Evolutionary conservation across 2,888 invertebrate species (phyloP), one percentile per base, ranked within the genome.

Genomic region (Argynnis bischoffii): DNA sequence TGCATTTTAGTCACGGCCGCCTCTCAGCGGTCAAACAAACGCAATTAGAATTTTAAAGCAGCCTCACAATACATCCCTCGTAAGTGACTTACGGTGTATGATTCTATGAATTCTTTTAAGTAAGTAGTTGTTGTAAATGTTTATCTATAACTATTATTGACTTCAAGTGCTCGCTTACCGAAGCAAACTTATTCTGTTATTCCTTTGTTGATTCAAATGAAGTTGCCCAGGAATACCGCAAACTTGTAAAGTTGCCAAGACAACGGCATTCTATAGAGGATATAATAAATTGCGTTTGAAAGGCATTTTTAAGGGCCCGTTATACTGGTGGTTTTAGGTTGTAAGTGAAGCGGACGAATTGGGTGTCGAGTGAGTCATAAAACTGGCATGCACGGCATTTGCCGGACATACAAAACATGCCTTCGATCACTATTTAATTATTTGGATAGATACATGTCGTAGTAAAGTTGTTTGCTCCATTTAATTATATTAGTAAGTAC

Each of bases 321-420:
- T 82, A 80, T 80, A 78, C 79, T 77, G 78, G 69, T 72, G 70
- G 77, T 79, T 76, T 79, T 65, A 56, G 69, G 73, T 69, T 66
- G 67, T 61, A 53, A 53, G 35, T 65, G 57, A 64, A 66, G 64
- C 66, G 69, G 57, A 67, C 67, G 79, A 78, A 76, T 79, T 80
- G 78, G 79, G 79, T 74, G 77, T 74, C 68, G 73, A 75, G 77
- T 92, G 92, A 92, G 80, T 92, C 92, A 92, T 78, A 70, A 72
- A 69, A 67, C 79, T 69, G 86, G 84, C 78, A 75, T 80, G 85
- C 78, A 69, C 76, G 81, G 84, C 79, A 89, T 91, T 86, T 85
- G 75, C 76, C 84, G 86, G 85, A 84, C 87, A 87, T 86, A 85
- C 83, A 79, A 75, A 72, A 83, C 71, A 74, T 75, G 68, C 70